Base-by-base conservation (phyloP, 2,797 vertebrate genomes). In the Graptemys geographica region DNA sequence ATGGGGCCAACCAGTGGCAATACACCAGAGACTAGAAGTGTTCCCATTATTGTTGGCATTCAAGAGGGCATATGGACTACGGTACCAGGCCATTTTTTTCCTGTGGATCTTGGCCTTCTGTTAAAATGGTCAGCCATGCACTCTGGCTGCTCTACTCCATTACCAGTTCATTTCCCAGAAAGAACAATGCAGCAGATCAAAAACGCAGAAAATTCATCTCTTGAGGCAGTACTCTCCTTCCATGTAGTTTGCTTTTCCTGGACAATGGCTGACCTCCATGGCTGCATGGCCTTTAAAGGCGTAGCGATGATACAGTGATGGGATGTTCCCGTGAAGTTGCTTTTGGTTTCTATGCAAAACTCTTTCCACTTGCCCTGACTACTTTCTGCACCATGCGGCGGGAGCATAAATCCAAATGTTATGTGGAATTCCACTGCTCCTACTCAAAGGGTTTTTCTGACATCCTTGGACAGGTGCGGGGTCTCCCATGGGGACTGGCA, bases 211-310 rank as follows among this genome's bases (percentile, higher is more conserved):
- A 83, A 85, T 1, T 9, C 3, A 18, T 90, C 2, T 1, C 87
- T 59, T 33, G 55, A 86, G 85, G 44, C 85, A 80, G 78, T 87
- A 69, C 19, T 90, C 79, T 79, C 62, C 31, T 3, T 89, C 92
- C 92, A 19, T 72, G 16, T 52, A n/a, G 82, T 10, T 5, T 52
- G 56, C 1, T 89, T 86, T 95, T 93, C 84, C n/a, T 16, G 80
- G 92, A 83, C n/a, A 88, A 23, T 74, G 41, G 81, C 88, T 88
- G 85, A 90, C 86, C 79, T 85, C 57, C 80, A 33, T 57, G 47
- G 51, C 81, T 78, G 8, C 4, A 0, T 52, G 62, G 49, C 44
- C 90, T 79, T 74, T 78, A 28, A 91, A 90, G 47, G 18, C 76
- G 33, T 84, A 78, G 25, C 28, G 8, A 5, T 23, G 19, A 31